Base-by-base conservation (phyloP, 1,140 invertebrate species). In the Microvelia longipes region DNA sequence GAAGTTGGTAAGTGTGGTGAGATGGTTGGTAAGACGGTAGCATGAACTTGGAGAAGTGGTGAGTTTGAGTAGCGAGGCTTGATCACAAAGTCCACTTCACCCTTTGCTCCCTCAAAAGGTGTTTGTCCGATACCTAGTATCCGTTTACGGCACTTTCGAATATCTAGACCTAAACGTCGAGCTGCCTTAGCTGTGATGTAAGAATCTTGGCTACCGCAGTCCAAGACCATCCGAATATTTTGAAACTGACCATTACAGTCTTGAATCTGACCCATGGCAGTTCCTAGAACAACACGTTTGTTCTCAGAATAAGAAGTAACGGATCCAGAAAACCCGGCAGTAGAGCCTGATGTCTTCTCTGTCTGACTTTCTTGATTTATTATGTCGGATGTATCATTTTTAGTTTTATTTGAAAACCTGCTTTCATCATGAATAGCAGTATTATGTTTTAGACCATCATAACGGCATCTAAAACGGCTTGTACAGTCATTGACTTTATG, bases 231-330 rank as follows among this genome's bases (percentile, higher is more conserved):
- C 26, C 63, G 63, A 65, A 65, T 27, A 11, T 5, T 24, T 2
- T 65, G 63, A 65, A 65, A 65, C 11, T 27, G 26, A 2, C 63
- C 63, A 24, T 65, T 65, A 65, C n/a, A n/a, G 26, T 65, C 63
- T 27, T 24, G n/a, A 65, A 65, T n/a, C 5, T 65, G 63, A 24
- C 5, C 2, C 24, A 24, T 27, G 11, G 24, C 63, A 5, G 63
- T 65, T 27, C 63, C 63, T 27, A 65, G 24, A 65, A 65, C 11
- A 2, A 50, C 35, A 50, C 35, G 35, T 11, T 5, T 11, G 19
- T 50, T 19, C 19, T 5, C 19, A 19, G 5, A 11, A 5, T 50
- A 11, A 50, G 35, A 50, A 11, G 35, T 50, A 5, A 50, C 35
- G 19, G 35, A 50, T 19, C 35, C 35, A 19, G 35, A 5, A 50